Evolutionary conservation across 2,797 vertebrate genomes (phyloP), one percentile per base, ranked within the genome.

Genomic region (Botia almorhae): DNA sequence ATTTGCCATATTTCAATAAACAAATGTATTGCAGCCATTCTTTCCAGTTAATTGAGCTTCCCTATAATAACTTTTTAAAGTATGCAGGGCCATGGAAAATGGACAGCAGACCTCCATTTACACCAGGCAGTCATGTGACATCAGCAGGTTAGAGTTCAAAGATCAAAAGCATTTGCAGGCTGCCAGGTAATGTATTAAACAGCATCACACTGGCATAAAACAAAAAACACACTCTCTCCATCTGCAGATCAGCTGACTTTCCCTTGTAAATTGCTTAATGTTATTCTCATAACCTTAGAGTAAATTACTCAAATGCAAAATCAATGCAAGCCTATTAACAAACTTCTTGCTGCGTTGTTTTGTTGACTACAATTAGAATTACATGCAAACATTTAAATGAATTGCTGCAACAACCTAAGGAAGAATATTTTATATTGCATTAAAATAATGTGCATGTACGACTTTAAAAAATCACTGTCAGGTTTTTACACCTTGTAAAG

Each of bases 111-210:
- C 89, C 86, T 87, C 82, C 78, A 86, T 88, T 85, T 90, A 88
- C 81, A 83, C 74, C 46, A 78, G 90, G 68, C 65, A 84, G 91
- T 93, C 92, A 93, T 87, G 71, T 84, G 91, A 86, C 87, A 89
- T 90, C 88, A 91, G 90, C 87, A 87, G 88, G 83, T 89, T 88
- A 87, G 56, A 88, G 93, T 87, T 93, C 91, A 92, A 94, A 93
- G 91, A 89, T 84, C 88, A 87, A 60, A 69, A 13, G 67, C 50
- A 53, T 36, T 79, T 46, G 50, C 82, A 83, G 84, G 51, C 74
- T 87, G 84, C 67, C 39, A 67, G 53, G 73, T 86, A 69, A 85
- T 17, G 39, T 79, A 85, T 69, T 86, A 84, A 84, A 86, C 76
- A 82, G 69, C 55, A 68, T 78, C 68, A 58, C 50, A 87, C 72